Evolutionary conservation across 2,797 vertebrate genomes (phyloP).

Genomic region (Mionectes olivaceus): DNA sequence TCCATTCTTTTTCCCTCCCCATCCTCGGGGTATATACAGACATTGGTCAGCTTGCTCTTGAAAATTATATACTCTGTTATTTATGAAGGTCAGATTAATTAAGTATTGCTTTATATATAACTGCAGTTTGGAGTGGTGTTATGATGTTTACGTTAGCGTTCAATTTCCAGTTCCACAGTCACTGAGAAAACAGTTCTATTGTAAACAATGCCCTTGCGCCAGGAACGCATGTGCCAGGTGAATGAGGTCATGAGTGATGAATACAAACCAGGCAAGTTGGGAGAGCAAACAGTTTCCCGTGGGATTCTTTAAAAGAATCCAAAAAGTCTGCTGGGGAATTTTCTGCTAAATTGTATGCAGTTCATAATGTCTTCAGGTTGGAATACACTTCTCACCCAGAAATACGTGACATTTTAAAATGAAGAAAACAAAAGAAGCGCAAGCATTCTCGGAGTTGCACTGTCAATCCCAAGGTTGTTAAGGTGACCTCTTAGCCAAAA

Average conservation of each 20-base stretch:
- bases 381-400: neutral
- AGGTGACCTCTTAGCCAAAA: neutral
- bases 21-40: neutral
- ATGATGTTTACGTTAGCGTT: neutral
- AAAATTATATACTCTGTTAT: constrained; percentile 20
- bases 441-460: neutral
- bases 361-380: neutral
- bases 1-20: neutral
- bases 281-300: neutral
- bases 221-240: neutral
- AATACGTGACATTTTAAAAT: neutral
- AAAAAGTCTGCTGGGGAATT: neutral
- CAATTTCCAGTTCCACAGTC: neutral
- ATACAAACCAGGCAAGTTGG: neutral
- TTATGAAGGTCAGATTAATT: constrained; percentile 31
- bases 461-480: neutral
- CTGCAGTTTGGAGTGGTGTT: neutral
- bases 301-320: neutral
- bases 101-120: constrained; percentile 1
- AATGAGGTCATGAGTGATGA: neutral
- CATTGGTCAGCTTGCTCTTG: neutral
- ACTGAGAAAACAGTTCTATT: constrained; percentile 44
- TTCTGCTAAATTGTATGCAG: neutral
- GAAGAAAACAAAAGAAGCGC: neutral
- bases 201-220: constrained; percentile 31